A percentile compares a stretch with the other conserved stretches of the same genome.
Conservation (phyloP, 2,113 vertebrate genomes). For the Mohoua ochrocephala region DNA sequence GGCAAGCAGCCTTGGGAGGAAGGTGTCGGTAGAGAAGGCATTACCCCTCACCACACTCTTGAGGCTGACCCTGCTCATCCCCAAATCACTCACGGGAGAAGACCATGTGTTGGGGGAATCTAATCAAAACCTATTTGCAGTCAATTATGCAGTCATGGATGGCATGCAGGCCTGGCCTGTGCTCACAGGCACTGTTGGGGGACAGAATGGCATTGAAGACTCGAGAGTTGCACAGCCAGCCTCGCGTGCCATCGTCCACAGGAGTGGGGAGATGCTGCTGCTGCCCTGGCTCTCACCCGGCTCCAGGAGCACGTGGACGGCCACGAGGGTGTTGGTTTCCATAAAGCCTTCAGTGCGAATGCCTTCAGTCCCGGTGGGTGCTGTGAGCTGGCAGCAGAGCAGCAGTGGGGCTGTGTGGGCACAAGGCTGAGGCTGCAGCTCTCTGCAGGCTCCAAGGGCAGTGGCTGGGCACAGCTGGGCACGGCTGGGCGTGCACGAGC, state of each 20-base stretch:
- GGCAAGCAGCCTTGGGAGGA: neutral
- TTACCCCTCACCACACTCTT: rapidly evolving
- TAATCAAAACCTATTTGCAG: neutral
- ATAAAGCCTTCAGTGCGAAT: neutral
- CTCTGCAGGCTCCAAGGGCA: conserved; percentile 42
- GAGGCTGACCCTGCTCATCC: neutral
- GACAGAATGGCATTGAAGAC: neutral
- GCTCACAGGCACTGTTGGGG: rapidly evolving
- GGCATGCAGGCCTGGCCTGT: neutral
- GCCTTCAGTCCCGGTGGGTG: neutral
- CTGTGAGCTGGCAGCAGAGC: neutral
- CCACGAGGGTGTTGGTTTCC: neutral
- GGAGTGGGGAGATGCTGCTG: neutral
- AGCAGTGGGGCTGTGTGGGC: neutral
- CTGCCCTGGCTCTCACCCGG: neutral
- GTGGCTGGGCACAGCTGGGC: neutral
- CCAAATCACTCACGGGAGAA: neutral
- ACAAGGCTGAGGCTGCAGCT: conserved; percentile 43
- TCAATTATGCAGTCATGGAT: neutral
- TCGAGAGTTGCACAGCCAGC: rapidly evolving
- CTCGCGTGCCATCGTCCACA: neutral
- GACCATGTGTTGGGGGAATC: neutral
- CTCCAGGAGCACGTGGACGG: neutral
- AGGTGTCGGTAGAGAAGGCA: neutral
- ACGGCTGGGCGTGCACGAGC: rapidly evolving